These are phyloP conservation scores for Carlito syrichta DNA, from an alignment of 2,113 vertebrate genomes.

Conservation along the genomic window DNA sequence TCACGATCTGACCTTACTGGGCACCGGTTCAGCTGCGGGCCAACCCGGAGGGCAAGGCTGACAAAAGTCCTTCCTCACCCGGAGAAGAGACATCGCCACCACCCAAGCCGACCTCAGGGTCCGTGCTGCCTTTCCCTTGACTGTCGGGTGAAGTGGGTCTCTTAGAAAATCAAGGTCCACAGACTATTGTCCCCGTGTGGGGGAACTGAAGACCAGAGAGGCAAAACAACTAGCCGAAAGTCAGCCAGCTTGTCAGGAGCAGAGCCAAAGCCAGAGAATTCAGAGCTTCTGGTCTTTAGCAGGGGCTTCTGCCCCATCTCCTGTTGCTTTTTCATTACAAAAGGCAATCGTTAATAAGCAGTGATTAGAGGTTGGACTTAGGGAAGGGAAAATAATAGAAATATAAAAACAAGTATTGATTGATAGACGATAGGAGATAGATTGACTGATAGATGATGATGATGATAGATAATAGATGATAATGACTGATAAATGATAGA, in stretches of 20 bases:
- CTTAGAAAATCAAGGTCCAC: background rate
- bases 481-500: no score
- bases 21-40: constrained; percentile 74
- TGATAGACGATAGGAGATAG: no score
- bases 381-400: constrained; percentile 27
- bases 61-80: background rate
- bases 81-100: background rate
- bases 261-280: background rate
- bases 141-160: fast-evolving
- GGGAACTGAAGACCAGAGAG: background rate
- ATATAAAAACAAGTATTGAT: no score
- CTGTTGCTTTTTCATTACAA: background rate
- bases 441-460: no score
- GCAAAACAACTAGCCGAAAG: background rate
- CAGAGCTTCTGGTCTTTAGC: background rate
- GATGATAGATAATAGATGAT: no score
- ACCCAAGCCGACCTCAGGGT: fast-evolving
- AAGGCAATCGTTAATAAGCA: background rate
- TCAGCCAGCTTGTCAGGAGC: background rate
- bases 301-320: background rate
- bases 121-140: background rate
- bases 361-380: background rate
- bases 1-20: constrained; percentile 73
- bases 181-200: background rate
- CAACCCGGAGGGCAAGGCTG: background rate